Base-by-base conservation (phyloP, 2,888 invertebrate genomes). In the Steinernema hermaphroditum region DNA sequence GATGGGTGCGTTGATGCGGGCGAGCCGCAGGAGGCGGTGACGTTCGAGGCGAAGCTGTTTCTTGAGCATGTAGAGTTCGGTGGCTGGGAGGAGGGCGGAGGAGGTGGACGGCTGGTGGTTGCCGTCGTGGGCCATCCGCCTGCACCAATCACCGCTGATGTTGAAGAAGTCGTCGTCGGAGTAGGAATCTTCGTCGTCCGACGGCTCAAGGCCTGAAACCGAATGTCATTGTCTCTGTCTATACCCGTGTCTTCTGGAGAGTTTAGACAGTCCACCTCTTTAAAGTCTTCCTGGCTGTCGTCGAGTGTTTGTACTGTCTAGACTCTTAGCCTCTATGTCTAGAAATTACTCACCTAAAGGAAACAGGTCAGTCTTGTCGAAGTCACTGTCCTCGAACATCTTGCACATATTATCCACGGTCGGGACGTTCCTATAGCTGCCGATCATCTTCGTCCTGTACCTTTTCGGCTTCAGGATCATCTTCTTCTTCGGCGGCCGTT, bases 131-230 rank as follows among this genome's bases (percentile, higher is more conserved):
- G 49, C 49, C 49, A 49, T 49, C 19, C 49, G 9, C 6, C 49
- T 12, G 19, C 62, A 62, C 49, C 49, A 49, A 19, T 19, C 41
- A 34, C 72, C 72, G 27, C 22, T 43, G 4, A 27, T 9, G 19
- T 49, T 49, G 49, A 49, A 71, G 46, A 72, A 62, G 9, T 75
- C 73, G 41, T 81, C 81, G 43, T 81, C 80, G 37, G 81, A 81
- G 12, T 71, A 78, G 14, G 68, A 68, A 12, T 74, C 74, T 49
- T 85, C 84, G 69, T 83, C 83, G 73, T 81, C 81, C 22, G 84
- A 84, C 19, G 83, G 83, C 72, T 85, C 85, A 44, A 84, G 75
- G 8, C 83, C 83, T 82, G 72, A 72, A 77, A 73, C 14, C 16
- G 32, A 9, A 2, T n/a, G n/a, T n/a, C n/a, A n/a, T n/a, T n/a